These are phyloP conservation scores for Chionomys nivalis DNA, from an alignment of 2,113 vertebrate species.

Conservation along the genomic window DNA sequence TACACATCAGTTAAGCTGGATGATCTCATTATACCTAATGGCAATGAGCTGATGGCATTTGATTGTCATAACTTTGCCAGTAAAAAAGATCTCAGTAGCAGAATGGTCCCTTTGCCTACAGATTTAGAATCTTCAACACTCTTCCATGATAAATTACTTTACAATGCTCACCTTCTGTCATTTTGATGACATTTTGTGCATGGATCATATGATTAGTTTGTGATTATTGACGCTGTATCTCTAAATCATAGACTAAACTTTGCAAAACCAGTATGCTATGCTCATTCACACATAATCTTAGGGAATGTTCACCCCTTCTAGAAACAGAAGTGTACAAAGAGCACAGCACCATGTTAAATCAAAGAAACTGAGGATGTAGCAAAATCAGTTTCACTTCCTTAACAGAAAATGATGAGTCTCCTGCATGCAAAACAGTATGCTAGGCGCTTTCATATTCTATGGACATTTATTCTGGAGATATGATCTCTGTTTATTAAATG, in stretches of 20 bases:
- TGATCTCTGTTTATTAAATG: not conserved
- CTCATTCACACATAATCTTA: constrained; percentile 43
- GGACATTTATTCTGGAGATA: not conserved
- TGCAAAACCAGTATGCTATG: not conserved
- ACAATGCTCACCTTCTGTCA: constrained; percentile 72
- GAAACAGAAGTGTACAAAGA: not conserved
- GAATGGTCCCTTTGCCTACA: constrained; percentile 42
- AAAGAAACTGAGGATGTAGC: not conserved
- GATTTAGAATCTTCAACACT: constrained; percentile 52
- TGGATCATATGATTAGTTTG: constrained; percentile 18
- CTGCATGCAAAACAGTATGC: not conserved
- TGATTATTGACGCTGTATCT: not conserved
- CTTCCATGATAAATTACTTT: constrained; percentile 61
- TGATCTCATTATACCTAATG: constrained; percentile 79
- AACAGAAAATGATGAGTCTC: not conserved
- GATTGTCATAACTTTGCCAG: constrained; percentile 70
- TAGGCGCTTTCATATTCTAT: not conserved
- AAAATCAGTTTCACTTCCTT: constrained; percentile 44
- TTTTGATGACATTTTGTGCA: constrained; percentile 71
- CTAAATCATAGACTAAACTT: constrained; percentile 39
- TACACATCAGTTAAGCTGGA: constrained; percentile 56
- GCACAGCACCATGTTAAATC: not conserved
- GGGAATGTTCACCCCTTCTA: not conserved
- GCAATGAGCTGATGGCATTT: constrained; percentile 69
- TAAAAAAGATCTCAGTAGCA: constrained; percentile 64